These are phyloP conservation scores for Drosophila aff. DNA, from an alignment of 1,140 invertebrate species.

Conservation along the genomic window DNA sequence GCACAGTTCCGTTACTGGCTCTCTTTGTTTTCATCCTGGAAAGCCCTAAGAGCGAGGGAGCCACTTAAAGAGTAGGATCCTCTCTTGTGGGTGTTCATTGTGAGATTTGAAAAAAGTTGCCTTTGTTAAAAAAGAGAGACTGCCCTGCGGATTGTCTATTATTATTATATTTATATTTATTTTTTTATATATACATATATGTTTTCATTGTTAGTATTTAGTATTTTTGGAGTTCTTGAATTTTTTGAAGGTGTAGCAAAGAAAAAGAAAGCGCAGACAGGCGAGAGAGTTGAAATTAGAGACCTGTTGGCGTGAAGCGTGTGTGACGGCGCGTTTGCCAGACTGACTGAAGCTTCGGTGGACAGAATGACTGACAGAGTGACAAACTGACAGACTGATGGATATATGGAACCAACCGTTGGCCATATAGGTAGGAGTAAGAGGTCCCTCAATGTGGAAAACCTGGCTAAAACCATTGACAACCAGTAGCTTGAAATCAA, in stretches of 20 bases:
- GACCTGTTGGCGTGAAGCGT: slow-evolving; percentile 71
- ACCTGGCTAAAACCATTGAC: not conserved
- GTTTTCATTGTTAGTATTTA: too few species aligned
- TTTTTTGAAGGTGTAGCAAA: slow-evolving; percentile 2
- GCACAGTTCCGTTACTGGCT: too few species aligned
- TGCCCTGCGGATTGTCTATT: too few species aligned
- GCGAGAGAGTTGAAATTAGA: slow-evolving; percentile 59
- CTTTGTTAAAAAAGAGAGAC: too few species aligned
- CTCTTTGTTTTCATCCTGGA: too few species aligned
- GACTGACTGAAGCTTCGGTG: slow-evolving; percentile 11
- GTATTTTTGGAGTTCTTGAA: not conserved
- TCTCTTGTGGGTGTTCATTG: too few species aligned
- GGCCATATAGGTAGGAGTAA: not conserved
- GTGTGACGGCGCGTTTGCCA: slow-evolving; percentile 50
- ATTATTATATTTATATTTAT: too few species aligned
- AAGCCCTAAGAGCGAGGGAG: too few species aligned
- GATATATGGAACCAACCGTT: not conserved
- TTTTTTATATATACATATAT: too few species aligned
- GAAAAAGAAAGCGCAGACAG: slow-evolving; percentile 21
- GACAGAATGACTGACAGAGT: not conserved
- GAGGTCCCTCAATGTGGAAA: too few species aligned
- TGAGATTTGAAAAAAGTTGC: too few species aligned
- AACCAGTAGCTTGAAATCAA: not conserved
- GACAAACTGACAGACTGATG: slow-evolving; percentile 8
- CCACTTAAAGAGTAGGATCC: too few species aligned